Evolutionary conservation across 1,140 invertebrate genomes (phyloP), one percentile per base, ranked within the genome.

Genomic region (Eulimnadia texana): DNA sequence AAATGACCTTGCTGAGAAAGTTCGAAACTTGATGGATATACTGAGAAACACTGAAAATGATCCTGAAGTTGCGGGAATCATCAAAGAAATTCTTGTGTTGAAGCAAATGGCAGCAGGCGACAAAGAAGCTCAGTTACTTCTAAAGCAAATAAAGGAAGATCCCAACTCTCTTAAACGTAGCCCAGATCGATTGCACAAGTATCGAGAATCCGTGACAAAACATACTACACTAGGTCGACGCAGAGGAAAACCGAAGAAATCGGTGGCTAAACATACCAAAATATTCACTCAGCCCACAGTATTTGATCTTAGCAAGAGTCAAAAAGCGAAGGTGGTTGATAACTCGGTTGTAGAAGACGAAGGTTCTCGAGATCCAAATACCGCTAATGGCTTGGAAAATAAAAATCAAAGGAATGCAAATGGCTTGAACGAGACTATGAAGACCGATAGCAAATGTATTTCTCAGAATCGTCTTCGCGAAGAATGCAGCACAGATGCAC

Each of bases 71-170:
- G 55, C 51, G 16, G 53, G 29, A 10, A 29, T 62, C 42, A 58
- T 62, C 1, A 22, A 23, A 20, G 33, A 49, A 16, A 50, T 61
- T 22, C 51, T 61, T 3, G 29, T 28, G 23, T 55, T 29, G 42
- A 61, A 28, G 28, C 27, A 58, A 20, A 10, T 85, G 74, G 76
- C 77, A 22, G 77, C 79, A 6, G 80, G 82, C 0, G 83, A 80
- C 1, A 74, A 72, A 13, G 56, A 75, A 29, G 71, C 85, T 19
- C 65, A 81, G 29, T 72, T 76, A n/a, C 70, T 82, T n/a, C 68
- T 83, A 20, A 77, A 77, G 2, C 60, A 61, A 53, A 61, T 20
- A 11, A 61, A 52, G 63, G 28, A 66, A 64, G 53, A 47, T 67
- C 16, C 55, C 63, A 61, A 59, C 64, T 42, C 33, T 16, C 33